Conservation (phyloP, 1,140 invertebrate species). For the Megalopta genalis region DNA sequence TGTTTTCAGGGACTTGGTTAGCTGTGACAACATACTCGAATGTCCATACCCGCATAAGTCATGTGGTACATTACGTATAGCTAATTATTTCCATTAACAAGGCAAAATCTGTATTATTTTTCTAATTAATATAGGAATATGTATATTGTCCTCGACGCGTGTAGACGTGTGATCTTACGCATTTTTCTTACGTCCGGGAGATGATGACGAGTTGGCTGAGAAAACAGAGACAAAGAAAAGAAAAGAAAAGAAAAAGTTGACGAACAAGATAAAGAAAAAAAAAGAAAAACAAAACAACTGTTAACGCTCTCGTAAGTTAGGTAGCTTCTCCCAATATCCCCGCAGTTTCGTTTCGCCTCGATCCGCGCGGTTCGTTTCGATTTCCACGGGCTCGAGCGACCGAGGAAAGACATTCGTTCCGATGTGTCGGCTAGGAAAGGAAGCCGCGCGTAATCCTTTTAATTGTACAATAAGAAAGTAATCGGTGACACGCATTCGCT, state of each 20-base stretch:
- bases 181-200: constrained; percentile 39
- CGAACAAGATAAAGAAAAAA: too few relatives aligned
- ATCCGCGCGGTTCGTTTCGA: neutral
- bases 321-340: constrained; percentile 22
- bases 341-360: constrained; percentile 39
- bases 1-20: constrained; percentile 71
- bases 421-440: neutral
- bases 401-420: neutral
- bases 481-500: neutral
- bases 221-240: neutral
- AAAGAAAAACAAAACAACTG: neutral
- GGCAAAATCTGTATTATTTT: constrained; percentile 78
- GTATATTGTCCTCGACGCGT: constrained; percentile 53
- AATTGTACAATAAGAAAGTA: constrained; percentile 31
- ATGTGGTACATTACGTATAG: constrained; percentile 66
- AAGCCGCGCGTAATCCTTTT: constrained; percentile 2
- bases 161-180: constrained; percentile 34
- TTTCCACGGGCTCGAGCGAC: neutral
- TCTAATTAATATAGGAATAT: constrained; percentile 72
- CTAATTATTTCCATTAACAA: constrained; percentile 71
- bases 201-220: constrained; percentile 38
- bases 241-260: too few relatives aligned
- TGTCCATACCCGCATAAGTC: constrained; percentile 67
- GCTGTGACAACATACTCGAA: constrained; percentile 72
- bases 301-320: constrained; percentile 54